Base-by-base conservation (phyloP, 2,888 invertebrate species). In the Tachina lurida region DNA sequence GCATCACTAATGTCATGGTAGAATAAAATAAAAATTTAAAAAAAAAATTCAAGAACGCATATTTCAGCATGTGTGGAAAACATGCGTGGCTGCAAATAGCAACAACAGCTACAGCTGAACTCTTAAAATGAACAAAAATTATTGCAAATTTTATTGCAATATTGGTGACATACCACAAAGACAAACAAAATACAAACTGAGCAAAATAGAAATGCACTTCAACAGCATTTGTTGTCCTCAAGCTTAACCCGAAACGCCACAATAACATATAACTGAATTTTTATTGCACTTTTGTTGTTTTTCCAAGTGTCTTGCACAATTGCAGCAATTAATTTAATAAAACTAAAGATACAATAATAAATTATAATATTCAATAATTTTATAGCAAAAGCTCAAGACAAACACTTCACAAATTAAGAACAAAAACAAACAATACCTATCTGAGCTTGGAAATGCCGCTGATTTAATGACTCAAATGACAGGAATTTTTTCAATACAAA, bases 61-160 rank as follows among this genome's bases (percentile, higher is more conserved):
- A 65, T 76, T 83, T 83, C 62, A 78, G 56, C 75, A 79, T 83
- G 86, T 73, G 83, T 83, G 79, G 76, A 86, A 86, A 86, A 83
- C 68, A 86, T 86, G 86, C 86, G 86, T 86, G 86, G 86, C 75
- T 63, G 63, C 81, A 60, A 68, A 54, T 17, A 70, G 47, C 52
- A 71, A 54, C 62, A 62, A 41, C 39, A 49, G n/a, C 65, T 17
- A 19, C 22, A 22, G 43, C 62, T 39, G 54, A 43, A 73, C 19
- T 17, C n/a, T n/a, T n/a, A n/a, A 62, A 68, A 49, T 52, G 54
- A 65, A 75, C 45, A 68, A 78, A 74, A 75, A 68, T 67, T 79
- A 86, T 76, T 65, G 86, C 45, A 83, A 81, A 60, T 75, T 82
- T 63, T 71, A 86, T 76, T 78, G 83, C 86, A 76, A 63, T 83